phyloP scores from a whole-genome alignment of 2,888 invertebrate genomes.

The Xanthorhoe designata region DNA sequence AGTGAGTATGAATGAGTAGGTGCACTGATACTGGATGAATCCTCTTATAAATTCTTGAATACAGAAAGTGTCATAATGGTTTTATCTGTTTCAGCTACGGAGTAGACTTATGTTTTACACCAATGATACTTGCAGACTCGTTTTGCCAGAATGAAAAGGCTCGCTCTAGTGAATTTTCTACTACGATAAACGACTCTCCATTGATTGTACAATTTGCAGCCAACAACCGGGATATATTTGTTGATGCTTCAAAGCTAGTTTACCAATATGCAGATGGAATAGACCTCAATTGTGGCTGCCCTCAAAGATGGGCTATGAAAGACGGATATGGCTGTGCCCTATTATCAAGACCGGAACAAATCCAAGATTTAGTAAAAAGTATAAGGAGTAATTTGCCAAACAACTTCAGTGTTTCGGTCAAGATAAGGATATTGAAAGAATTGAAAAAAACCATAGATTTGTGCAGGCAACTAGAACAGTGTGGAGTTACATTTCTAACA shows the following conservation, averaged over 20 bases:
- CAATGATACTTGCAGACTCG: conserved; percentile 98
- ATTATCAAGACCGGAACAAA: conserved; percentile 92
- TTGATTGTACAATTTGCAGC: conserved; percentile 98
- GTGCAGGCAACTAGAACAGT: conserved; percentile 91
- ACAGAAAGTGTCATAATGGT: background rate
- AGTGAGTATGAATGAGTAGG: conserved; percentile 64
- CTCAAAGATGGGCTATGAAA: conserved; percentile 97
- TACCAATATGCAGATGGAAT: conserved; percentile 95
- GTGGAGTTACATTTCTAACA: conserved; percentile 95
- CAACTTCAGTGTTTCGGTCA: conserved; percentile 95
- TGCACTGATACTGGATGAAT: background rate
- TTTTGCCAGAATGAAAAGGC: conserved; percentile 96
- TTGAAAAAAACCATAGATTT: conserved; percentile 90
- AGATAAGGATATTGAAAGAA: conserved; percentile 93
- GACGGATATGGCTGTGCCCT: conserved; percentile 96
- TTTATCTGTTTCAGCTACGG: conserved; percentile 87
- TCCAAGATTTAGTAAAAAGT: conserved; percentile 92
- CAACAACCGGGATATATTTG: conserved; percentile 92
- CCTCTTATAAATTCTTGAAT: background rate
- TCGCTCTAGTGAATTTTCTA: conserved; percentile 92
- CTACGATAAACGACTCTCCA: conserved; percentile 91
- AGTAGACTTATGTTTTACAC: conserved; percentile 96
- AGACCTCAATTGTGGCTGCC: conserved; percentile 99
- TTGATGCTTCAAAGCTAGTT: conserved; percentile 93
- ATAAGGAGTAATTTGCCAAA: conserved; percentile 89